phyloP scores from a whole-genome alignment of 2,797 vertebrate genomes.

The Micrastur ruficollis region DNA sequence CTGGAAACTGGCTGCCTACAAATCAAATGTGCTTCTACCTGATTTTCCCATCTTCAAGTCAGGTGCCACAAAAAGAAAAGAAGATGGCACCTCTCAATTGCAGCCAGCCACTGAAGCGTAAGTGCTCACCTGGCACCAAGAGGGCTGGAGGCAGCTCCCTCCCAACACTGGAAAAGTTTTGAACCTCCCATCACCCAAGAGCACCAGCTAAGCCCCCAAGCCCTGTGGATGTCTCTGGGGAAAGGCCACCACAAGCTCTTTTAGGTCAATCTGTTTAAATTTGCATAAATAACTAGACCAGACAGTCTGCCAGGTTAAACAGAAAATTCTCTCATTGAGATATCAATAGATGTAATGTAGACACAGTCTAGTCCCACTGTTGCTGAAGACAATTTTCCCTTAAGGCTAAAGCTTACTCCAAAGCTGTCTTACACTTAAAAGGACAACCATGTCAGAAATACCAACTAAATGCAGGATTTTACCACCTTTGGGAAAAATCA shows the following conservation, averaged over 20 bases:
- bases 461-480: not conserved
- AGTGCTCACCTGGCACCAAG: not conserved
- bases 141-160: not conserved
- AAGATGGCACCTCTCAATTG: not conserved
- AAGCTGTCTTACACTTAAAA: not conserved
- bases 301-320: not conserved
- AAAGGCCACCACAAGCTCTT: not conserved
- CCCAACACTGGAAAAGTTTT: not conserved
- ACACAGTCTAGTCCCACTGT: not conserved
- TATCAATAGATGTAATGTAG: not conserved
- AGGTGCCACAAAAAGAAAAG: not conserved
- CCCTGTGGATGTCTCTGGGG: not conserved
- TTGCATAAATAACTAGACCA: not conserved
- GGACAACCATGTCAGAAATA: not conserved
- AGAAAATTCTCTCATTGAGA: not conserved
- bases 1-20: not conserved
- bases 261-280: not conserved
- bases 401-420: not conserved
- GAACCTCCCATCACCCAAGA: accelerated
- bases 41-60: not conserved
- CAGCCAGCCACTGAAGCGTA: not conserved
- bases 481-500: not conserved
- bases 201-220: not conserved
- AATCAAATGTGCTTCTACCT: not conserved
- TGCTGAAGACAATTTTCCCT: not conserved